Conservation (phyloP, 2,888 invertebrate genomes). For the Lydus trimaculatus region DNA sequence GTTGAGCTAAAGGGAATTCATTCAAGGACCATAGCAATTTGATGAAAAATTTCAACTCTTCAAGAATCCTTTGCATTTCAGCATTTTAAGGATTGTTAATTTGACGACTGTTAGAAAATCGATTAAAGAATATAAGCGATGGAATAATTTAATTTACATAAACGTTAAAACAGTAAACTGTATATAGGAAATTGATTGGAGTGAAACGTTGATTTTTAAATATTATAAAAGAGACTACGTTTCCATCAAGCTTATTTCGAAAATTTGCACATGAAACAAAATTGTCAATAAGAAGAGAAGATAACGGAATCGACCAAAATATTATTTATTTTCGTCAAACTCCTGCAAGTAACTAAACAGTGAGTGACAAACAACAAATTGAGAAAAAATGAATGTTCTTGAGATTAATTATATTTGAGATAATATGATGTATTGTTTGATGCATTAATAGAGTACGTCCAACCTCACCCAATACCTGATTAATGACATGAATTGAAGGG, state of each 20-base stretch:
- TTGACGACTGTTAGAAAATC: neutral
- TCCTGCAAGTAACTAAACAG: no score
- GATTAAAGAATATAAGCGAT: neutral
- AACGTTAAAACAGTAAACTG: neutral
- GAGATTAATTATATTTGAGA: neutral
- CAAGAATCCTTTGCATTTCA: neutral
- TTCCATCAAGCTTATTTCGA: no score
- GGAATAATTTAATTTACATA: neutral
- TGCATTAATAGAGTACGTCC: neutral
- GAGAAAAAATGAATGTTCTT: no score
- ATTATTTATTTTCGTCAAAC: no score
- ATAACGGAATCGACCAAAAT: no score
- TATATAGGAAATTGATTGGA: neutral
- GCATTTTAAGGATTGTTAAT: neutral
- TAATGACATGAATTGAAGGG: slow-evolving; percentile 1
- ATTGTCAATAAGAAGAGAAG: no score
- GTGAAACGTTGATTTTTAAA: no score
- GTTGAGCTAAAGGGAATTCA: slow-evolving; percentile 27
- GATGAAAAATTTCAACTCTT: no score
- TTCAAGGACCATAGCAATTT: slow-evolving; percentile 1
- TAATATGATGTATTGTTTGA: neutral
- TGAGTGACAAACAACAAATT: no score
- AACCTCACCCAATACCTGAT: neutral
- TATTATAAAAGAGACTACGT: no score
- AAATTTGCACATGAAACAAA: no score